phyloP scores from a whole-genome alignment of 2,888 invertebrate species.

The Smittia aterrima region DNA sequence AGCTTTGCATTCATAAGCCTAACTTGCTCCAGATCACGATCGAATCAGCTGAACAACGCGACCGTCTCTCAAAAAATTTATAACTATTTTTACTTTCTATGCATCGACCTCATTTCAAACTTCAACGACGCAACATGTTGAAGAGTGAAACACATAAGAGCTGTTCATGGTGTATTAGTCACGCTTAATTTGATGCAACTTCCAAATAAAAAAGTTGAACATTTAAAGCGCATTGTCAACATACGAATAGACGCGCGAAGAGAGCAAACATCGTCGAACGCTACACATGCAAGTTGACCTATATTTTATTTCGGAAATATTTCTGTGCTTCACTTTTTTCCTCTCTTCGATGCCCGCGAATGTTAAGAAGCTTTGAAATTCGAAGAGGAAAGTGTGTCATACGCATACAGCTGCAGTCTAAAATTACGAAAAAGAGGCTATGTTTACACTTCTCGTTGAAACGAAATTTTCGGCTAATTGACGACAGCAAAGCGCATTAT shows the following conservation, averaged over 20 bases:
- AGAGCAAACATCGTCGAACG: not conserved
- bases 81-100: constrained; percentile 35
- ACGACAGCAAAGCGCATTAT: constrained; percentile 28
- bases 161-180: constrained; percentile 28
- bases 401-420: constrained; percentile 38
- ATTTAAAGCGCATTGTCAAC: constrained; percentile 23
- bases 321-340: constrained; percentile 7
- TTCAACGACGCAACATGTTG: constrained; percentile 3
- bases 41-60: no score
- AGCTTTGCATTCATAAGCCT: no score
- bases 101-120: constrained; percentile 35
- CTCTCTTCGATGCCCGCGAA: constrained; percentile 21
- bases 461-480: constrained; percentile 29
- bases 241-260: not conserved
- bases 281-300: constrained; percentile 39
- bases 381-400: constrained; percentile 34
- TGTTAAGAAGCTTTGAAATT: constrained; percentile 25
- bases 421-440: constrained; percentile 20
- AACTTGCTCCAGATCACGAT: no score
- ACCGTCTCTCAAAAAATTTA: not conserved
- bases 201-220: not conserved
- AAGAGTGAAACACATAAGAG: not conserved
- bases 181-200: constrained; percentile 40
- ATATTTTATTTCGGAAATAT: constrained; percentile 31
- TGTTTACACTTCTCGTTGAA: not conserved